These are phyloP conservation scores for Drosophila acutilabella DNA, from an alignment of 2,888 invertebrate genomes.

Conservation along the genomic window DNA sequence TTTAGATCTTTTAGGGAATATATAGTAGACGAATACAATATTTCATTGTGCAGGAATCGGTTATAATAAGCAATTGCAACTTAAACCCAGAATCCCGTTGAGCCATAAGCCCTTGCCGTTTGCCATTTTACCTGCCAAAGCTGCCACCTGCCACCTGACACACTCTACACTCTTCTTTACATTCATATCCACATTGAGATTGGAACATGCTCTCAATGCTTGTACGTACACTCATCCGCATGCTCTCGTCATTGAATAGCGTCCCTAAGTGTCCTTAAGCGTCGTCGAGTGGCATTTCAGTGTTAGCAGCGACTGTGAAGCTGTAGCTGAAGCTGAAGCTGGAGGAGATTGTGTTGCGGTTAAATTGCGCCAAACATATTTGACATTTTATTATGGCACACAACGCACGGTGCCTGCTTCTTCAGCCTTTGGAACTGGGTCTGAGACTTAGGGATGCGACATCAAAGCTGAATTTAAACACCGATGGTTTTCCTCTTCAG, in stretches of 20 bases:
- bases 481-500: neutral
- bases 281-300: slow-evolving; percentile 66
- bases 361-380: slow-evolving; percentile 80
- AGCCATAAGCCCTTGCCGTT: slow-evolving; percentile 33
- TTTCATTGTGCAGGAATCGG: too few species aligned
- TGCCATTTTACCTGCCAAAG: slow-evolving; percentile 67
- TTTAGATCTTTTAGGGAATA: too few species aligned
- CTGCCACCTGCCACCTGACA: slow-evolving; percentile 22
- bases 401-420: slow-evolving; percentile 18
- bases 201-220: slow-evolving; percentile 14
- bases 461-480: neutral
- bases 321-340: slow-evolving; percentile 17
- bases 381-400: slow-evolving; percentile 76
- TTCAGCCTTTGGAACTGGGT: neutral
- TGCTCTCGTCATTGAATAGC: slow-evolving; percentile 62
- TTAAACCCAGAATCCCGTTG: slow-evolving; percentile 38
- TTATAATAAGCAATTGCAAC: slow-evolving; percentile 36
- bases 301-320: slow-evolving; percentile 10
- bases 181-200: slow-evolving; percentile 32
- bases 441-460: neutral
- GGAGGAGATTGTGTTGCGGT: slow-evolving; percentile 70
- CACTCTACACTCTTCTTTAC: slow-evolving; percentile 14
- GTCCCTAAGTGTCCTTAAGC: slow-evolving; percentile 74
- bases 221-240: slow-evolving; percentile 54
- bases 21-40: too few species aligned